These are phyloP conservation scores for Thymelicus acteon DNA, from an alignment of 2,888 invertebrate species.

Conservation along the genomic window DNA sequence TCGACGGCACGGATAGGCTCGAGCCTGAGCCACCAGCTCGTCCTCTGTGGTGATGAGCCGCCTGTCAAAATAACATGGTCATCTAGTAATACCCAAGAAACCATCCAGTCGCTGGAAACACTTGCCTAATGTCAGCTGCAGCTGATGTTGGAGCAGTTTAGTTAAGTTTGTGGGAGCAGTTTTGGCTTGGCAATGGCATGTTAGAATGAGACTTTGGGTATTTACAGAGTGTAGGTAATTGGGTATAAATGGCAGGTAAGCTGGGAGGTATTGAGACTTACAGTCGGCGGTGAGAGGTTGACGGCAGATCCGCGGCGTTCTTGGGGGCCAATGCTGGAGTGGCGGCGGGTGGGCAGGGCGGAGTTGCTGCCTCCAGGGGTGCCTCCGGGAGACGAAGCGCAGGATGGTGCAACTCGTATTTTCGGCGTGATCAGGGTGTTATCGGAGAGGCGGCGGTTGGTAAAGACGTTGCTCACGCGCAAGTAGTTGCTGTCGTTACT, in stretches of 20 bases:
- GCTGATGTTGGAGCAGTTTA: slow-evolving; percentile 11
- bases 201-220: background rate
- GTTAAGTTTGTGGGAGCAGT: slow-evolving; percentile 9
- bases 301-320: slow-evolving; percentile 93
- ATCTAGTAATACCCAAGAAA: slow-evolving; percentile 53
- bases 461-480: slow-evolving; percentile 92
- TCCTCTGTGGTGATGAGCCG: slow-evolving; percentile 86
- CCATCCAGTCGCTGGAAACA: slow-evolving; percentile 4
- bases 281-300: slow-evolving; percentile 95
- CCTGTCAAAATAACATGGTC: slow-evolving; percentile 81
- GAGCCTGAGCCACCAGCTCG: slow-evolving; percentile 89
- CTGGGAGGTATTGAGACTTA: slow-evolving; percentile 77
- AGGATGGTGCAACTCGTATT: slow-evolving; percentile 94
- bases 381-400: slow-evolving; percentile 93
- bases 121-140: slow-evolving; percentile 16
- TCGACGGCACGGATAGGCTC: slow-evolving; percentile 93
- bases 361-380: slow-evolving; percentile 87
- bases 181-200: slow-evolving; percentile 36
- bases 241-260: background rate
- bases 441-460: slow-evolving; percentile 94
- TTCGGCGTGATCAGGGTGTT: slow-evolving; percentile 96
- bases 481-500: slow-evolving; percentile 93
- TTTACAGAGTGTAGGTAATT: background rate
- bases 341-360: slow-evolving; percentile 93
- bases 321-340: slow-evolving; percentile 96